Evolutionary conservation across 2,113 vertebrate genomes (phyloP).

Genomic region (Saccopteryx bilineata): DNA sequence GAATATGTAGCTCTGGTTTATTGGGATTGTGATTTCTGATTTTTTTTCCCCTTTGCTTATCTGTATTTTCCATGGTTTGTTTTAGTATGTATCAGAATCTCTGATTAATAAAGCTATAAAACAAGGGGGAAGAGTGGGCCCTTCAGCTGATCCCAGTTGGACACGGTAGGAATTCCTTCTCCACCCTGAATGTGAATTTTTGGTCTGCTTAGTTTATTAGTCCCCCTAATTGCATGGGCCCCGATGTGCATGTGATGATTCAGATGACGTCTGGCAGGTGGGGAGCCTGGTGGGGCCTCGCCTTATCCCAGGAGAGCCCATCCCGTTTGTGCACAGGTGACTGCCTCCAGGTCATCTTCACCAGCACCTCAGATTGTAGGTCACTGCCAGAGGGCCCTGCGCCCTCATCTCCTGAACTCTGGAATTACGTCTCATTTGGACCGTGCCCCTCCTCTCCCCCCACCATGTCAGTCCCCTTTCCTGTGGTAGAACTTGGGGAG

Average conservation of each 20-base stretch:
- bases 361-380: background rate
- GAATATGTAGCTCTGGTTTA: background rate
- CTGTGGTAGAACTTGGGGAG: background rate
- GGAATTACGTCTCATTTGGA: background rate
- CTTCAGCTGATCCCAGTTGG: background rate
- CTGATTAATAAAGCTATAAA: background rate
- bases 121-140: background rate
- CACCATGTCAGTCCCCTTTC: too few relatives aligned
- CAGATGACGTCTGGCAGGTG: background rate
- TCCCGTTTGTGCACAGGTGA: accelerated
- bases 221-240: accelerated
- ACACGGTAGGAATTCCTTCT: background rate
- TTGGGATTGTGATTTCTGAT: background rate
- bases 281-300: background rate
- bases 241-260: background rate
- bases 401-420: background rate
- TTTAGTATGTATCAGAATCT: background rate
- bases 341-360: background rate
- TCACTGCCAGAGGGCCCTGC: background rate
- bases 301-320: background rate
- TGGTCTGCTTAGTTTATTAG: background rate
- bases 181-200: background rate
- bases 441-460: background rate
- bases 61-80: background rate
- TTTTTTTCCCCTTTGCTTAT: background rate